These are phyloP conservation scores for Lophochroa leadbeateri DNA, from an alignment of 2,113 vertebrate genomes.

Conservation along the genomic window DNA sequence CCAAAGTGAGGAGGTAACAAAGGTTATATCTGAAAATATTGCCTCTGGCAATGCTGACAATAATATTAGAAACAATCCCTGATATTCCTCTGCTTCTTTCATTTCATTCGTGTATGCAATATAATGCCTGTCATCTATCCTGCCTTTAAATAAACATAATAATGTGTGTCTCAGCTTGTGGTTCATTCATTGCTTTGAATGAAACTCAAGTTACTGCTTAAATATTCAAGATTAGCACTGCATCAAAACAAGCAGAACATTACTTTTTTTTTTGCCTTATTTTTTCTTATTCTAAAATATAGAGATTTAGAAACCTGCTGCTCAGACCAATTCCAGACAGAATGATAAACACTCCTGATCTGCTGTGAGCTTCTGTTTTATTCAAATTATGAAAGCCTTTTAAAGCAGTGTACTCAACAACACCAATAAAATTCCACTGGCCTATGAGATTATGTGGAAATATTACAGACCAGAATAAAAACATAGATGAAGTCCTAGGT, in stretches of 20 bases:
- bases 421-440: not conserved
- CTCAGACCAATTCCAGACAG: not conserved
- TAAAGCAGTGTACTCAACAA: not conserved
- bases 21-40: not conserved
- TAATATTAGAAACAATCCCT: not conserved
- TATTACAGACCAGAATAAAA: not conserved
- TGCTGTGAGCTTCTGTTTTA: not conserved
- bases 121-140: conserved; percentile 40
- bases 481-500: not conserved
- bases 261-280: conserved; percentile 24
- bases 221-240: conserved; percentile 41
- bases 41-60: not conserved
- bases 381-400: not conserved
- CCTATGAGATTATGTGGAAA: not conserved
- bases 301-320: conserved; percentile 5
- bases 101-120: conserved; percentile 16
- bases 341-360: not conserved
- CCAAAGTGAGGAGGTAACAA: not conserved
- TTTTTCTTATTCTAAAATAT: conserved; percentile 25
- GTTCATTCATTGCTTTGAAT: conserved; percentile 30
- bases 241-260: not conserved
- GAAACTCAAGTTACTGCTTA: conserved; percentile 45
- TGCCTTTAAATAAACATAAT: conserved; percentile 47
- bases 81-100: not conserved
- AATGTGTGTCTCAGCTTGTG: conserved; percentile 21